Percentiles rank a stretch among this genome's conserved stretches.
phyloP scores from a whole-genome alignment of 2,113 vertebrate genomes.

The Lycocorax pyrrhopterus region DNA sequence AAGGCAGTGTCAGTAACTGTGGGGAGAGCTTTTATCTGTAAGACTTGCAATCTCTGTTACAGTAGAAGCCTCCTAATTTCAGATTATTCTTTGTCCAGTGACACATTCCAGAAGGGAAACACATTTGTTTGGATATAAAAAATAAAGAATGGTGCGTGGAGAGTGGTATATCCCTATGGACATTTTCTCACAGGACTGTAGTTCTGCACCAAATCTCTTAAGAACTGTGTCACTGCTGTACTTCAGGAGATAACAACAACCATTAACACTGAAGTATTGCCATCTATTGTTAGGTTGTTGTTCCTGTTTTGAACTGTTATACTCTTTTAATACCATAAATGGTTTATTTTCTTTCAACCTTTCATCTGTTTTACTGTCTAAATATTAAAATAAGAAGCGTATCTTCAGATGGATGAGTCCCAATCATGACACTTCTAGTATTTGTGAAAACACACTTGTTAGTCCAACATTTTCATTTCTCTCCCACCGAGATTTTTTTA shows the following conservation, averaged over 20 bases:
- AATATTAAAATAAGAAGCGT: background rate
- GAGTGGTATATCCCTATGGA: slow-evolving; percentile 30
- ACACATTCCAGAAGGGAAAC: slow-evolving; percentile 46
- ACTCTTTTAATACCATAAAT: slow-evolving; percentile 1
- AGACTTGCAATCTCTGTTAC: background rate
- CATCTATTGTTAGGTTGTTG: slow-evolving; percentile 50
- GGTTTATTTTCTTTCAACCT: slow-evolving; percentile 16
- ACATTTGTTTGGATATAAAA: slow-evolving; percentile 57
- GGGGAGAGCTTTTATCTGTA: background rate
- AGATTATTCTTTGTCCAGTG: slow-evolving; percentile 15
- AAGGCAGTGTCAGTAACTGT: background rate
- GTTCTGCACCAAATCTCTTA: slow-evolving; percentile 28
- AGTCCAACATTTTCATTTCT: background rate
- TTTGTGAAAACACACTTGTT: background rate
- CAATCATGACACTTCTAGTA: background rate
- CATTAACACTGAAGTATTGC: slow-evolving; percentile 2
- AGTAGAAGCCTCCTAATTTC: background rate
- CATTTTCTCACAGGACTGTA: slow-evolving; percentile 60
- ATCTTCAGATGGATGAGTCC: background rate
- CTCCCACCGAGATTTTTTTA: background rate
- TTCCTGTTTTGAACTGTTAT: slow-evolving; percentile 18
- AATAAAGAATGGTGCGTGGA: slow-evolving; percentile 53
- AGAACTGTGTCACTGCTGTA: slow-evolving; percentile 23
- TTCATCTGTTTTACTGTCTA: background rate
- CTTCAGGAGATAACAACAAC: slow-evolving; percentile 41